phyloP scores from a whole-genome alignment of 1,140 invertebrate species.

The Helicoverpa zea region DNA sequence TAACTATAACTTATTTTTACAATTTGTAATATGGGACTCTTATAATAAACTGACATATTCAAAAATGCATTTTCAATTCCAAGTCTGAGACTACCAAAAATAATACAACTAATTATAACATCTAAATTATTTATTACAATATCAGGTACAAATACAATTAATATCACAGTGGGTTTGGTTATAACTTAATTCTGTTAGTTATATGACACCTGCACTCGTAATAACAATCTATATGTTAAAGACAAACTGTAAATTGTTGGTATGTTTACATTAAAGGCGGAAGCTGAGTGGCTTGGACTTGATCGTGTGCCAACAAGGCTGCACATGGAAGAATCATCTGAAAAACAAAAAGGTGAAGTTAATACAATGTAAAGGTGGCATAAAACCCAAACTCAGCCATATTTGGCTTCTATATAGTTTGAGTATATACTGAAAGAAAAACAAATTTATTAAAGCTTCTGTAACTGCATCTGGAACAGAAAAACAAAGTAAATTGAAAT shows the following conservation, averaged over 20 bases:
- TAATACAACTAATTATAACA: conserved; percentile 15
- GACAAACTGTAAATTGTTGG: conserved; percentile 69
- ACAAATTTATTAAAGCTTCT: conserved; percentile 78
- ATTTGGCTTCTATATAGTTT: conserved; percentile 64
- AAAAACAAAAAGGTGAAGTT: conserved; percentile 86
- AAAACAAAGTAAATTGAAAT: conserved; percentile 78
- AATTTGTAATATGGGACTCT: conserved; percentile 51
- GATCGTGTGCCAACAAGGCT: conserved; percentile 86
- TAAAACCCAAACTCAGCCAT: conserved; percentile 80
- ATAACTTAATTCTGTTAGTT: conserved; percentile 42
- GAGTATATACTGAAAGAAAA: conserved; percentile 78
- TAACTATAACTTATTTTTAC: conserved; percentile 45
- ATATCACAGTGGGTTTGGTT: conserved; percentile 65
- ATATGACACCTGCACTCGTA: conserved; percentile 54
- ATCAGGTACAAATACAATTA: conserved; percentile 62
- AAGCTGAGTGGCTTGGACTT: conserved; percentile 87
- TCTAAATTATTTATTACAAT: conserved; percentile 59
- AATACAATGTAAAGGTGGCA: conserved; percentile 69
- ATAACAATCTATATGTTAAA: conserved; percentile 62
- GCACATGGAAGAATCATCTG: conserved; percentile 85
- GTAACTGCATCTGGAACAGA: conserved; percentile 83
- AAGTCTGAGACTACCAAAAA: neutral
- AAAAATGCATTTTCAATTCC: conserved; percentile 60
- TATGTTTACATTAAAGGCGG: conserved; percentile 86
- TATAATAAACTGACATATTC: conserved; percentile 57